phyloP scores from a whole-genome alignment of 2,797 vertebrate species.

The Helostoma temminkii region DNA sequence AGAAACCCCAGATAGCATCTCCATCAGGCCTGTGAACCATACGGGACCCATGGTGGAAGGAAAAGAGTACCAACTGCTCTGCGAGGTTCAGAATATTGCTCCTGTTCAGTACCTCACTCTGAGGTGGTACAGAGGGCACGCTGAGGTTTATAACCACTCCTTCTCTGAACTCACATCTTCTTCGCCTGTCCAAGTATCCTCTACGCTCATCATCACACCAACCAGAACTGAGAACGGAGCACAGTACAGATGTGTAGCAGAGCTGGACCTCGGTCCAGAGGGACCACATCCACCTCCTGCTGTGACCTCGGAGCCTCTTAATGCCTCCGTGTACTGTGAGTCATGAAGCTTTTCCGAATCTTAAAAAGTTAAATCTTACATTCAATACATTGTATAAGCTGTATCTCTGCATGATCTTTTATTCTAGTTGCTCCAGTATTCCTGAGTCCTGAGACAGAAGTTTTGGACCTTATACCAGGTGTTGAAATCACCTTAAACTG shows the following conservation, averaged over 20 bases:
- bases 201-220: conserved; percentile 82
- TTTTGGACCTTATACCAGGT: conserved; percentile 63
- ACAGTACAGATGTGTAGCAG: conserved; percentile 81
- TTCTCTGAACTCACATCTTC: conserved; percentile 84
- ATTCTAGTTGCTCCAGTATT: conserved; percentile 76
- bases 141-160: conserved; percentile 84
- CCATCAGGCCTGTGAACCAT: conserved; percentile 82
- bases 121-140: conserved; percentile 84
- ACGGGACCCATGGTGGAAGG: conserved; percentile 83
- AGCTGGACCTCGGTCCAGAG: conserved; percentile 80
- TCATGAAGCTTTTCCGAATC: conserved; percentile 14
- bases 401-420: conserved; percentile 1
- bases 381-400: neutral
- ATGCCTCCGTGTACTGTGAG: conserved; percentile 77
- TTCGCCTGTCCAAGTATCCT: conserved; percentile 86
- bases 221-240: conserved; percentile 77
- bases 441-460: conserved; percentile 71
- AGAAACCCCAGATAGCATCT: conserved; percentile 86
- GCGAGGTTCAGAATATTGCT: conserved; percentile 88
- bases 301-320: conserved; percentile 73
- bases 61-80: conserved; percentile 85
- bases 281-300: conserved; percentile 75
- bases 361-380: neutral
- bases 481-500: conserved; percentile 78
- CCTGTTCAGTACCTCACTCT: conserved; percentile 87